phyloP scores from a whole-genome alignment of 2,797 vertebrate species.

The Dipus sagitta region DNA sequence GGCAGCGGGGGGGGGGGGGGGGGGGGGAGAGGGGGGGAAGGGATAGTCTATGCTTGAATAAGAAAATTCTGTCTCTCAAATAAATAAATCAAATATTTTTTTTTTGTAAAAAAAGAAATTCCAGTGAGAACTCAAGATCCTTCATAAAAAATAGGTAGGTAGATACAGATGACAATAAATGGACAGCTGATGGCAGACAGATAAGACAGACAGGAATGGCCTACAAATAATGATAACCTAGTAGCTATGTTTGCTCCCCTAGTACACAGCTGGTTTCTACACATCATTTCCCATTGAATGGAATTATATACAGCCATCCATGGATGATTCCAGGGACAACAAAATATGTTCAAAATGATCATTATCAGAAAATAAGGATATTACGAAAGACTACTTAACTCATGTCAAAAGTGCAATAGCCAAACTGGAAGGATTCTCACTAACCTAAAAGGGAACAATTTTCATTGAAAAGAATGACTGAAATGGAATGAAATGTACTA shows the following conservation, averaged over 20 bases:
- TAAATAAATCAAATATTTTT: too few species aligned
- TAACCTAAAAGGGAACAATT: neutral
- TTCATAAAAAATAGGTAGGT: neutral
- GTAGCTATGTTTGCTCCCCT: neutral
- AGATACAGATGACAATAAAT: too few species aligned
- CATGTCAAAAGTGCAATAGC: neutral
- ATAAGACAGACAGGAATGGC: neutral
- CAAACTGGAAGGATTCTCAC: neutral
- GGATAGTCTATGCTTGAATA: neutral
- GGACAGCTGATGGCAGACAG: neutral
- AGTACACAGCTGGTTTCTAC: slow-evolving; percentile 1
- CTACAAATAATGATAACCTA: neutral
- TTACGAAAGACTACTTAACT: neutral
- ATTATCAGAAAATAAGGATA: neutral
- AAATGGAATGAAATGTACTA: slow-evolving; percentile 11
- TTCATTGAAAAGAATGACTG: neutral
- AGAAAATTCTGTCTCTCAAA: neutral
- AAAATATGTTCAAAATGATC: slow-evolving; percentile 22
- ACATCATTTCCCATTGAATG: slow-evolving; percentile 28
- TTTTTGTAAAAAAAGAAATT: too few species aligned
- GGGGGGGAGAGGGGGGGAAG: too few species aligned
- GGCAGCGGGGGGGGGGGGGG: too few species aligned
- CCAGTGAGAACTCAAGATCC: neutral
- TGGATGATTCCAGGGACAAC: neutral
- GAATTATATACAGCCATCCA: neutral